A percentile compares a stretch with the other conserved stretches of the same genome.
phyloP scores from a whole-genome alignment of 2,113 vertebrate genomes.

The Helogale parvula region DNA sequence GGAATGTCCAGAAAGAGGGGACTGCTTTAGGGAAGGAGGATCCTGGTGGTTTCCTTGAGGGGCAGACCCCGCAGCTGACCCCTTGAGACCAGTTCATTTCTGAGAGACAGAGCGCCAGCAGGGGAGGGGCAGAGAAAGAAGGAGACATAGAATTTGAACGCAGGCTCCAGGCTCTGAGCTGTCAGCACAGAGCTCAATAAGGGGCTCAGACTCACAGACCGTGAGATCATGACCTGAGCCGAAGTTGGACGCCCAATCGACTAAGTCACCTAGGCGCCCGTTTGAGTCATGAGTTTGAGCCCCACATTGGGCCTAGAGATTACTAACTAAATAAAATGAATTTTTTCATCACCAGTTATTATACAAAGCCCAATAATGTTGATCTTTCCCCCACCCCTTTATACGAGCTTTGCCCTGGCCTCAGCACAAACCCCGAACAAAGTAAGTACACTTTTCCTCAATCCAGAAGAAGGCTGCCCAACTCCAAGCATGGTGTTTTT shows the following conservation, averaged over 20 bases:
- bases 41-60: neutral
- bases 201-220: too few species aligned
- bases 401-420: neutral
- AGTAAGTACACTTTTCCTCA: neutral
- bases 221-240: too few species aligned
- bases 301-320: neutral
- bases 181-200: too few species aligned
- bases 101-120: too few species aligned
- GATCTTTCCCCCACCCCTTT: neutral
- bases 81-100: neutral
- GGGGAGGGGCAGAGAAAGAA: too few species aligned
- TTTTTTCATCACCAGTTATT: neutral
- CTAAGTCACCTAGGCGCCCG: too few species aligned
- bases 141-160: too few species aligned
- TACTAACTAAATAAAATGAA: neutral
- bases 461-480: neutral
- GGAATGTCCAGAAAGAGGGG: neutral
- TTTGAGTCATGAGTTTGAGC: neutral
- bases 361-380: neutral
- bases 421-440: neutral
- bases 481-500: neutral
- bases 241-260: accelerated
- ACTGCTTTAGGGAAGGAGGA: neutral
- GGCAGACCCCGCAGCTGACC: neutral
- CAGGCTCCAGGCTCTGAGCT: too few species aligned